Conservation (phyloP, 2,797 vertebrate genomes). For the Phrynocephalus vlangalii region DNA sequence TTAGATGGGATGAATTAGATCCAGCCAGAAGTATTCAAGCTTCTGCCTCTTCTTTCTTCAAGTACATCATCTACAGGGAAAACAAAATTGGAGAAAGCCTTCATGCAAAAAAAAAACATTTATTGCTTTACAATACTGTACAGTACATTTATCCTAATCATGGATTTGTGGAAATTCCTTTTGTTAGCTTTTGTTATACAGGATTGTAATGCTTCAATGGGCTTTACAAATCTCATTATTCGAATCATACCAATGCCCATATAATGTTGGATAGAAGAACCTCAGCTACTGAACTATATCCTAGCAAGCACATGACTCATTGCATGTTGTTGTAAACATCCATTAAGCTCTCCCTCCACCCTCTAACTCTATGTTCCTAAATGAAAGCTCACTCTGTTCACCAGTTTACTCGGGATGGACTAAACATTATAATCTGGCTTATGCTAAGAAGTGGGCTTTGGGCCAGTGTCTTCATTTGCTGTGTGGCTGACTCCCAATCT, state of each 20-base stretch:
- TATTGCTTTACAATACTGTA: neutral
- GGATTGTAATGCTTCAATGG: neutral
- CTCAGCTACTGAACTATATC: neutral
- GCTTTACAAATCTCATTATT: neutral
- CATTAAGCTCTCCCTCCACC: neutral
- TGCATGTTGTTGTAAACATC: neutral
- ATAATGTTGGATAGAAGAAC: neutral
- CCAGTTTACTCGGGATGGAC: too few species aligned
- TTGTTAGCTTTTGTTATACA: neutral
- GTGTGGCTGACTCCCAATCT: too few species aligned
- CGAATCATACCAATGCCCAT: neutral
- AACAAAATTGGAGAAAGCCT: neutral
- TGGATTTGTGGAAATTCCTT: neutral
- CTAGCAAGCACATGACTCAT: neutral
- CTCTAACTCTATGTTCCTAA: neutral
- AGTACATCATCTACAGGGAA: constrained; percentile 88
- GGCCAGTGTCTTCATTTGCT: too few species aligned
- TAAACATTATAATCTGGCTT: too few species aligned
- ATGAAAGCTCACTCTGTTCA: neutral
- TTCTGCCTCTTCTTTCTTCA: constrained; percentile 97
- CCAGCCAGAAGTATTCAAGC: constrained; percentile 89
- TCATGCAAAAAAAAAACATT: neutral
- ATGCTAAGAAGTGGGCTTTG: too few species aligned
- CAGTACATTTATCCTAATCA: neutral
- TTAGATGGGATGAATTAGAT: constrained; percentile 91